Percentiles rank a stretch among this genome's conserved stretches.
Conservation (phyloP, 2,113 vertebrate genomes). For the Mormyrus lacerda region DNA sequence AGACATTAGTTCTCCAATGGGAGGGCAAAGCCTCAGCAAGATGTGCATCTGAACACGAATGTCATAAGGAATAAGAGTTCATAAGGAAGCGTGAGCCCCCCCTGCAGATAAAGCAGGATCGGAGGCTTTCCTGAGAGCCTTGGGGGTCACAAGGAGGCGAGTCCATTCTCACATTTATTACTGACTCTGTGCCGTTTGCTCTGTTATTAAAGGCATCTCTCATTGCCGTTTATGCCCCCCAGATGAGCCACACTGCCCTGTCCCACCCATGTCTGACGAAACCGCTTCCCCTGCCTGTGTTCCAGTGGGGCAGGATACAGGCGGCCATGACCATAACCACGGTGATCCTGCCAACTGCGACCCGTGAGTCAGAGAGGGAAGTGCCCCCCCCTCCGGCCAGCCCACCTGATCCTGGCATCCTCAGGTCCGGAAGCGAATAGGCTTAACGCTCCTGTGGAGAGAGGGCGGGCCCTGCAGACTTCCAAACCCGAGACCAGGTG, state of each 20-base stretch:
- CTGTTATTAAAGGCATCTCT: background rate
- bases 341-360: background rate
- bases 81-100: background rate
- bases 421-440: background rate
- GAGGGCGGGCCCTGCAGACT: background rate
- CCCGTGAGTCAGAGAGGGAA: background rate
- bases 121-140: background rate
- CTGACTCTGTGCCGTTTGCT: background rate
- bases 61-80: background rate
- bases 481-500: background rate
- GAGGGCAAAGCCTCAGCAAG: background rate
- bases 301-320: background rate
- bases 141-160: background rate
- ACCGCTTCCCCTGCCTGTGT: background rate
- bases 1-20: background rate
- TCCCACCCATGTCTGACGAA: background rate
- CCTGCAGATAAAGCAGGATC: background rate
- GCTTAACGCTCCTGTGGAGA: background rate
- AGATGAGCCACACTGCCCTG: background rate
- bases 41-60: background rate
- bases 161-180: background rate
- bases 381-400: background rate
- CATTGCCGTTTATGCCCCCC: background rate
- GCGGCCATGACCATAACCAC: background rate
- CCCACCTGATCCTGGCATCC: background rate